Base-by-base conservation (phyloP, 2,888 invertebrate species). In the Pristionchus entomophagus region DNA sequence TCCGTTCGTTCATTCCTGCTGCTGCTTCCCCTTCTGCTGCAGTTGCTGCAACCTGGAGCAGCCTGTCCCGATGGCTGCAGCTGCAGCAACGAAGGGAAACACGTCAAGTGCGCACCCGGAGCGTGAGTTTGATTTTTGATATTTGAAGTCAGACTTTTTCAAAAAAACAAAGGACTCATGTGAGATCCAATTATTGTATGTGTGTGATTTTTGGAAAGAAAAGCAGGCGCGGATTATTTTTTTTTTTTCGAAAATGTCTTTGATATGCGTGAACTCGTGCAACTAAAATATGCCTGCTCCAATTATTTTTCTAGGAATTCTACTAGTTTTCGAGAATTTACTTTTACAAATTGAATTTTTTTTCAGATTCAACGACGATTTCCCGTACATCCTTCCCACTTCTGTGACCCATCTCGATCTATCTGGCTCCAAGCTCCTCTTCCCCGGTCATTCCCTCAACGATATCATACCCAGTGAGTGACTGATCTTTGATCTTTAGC, bases 91-190 rank as follows among this genome's bases (percentile, higher is more conserved):
- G 73, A 26, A 17, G 41, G n/a, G 26, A 73, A n/a, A 12, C 10
- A 41, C n/a, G 41, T 73, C 73, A 73, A 73, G 41, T 73, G 73
- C 73, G 14, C 22, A 26, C 41, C 73, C 73, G 73, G 73, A 73
- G 10, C 73, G 73, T 73, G 41, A 73, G 73, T 73, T 32, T 2
- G n/a, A n/a, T 32, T 17, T 6, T 6, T 45, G 45, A 14, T 10
- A 6, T 14, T 14, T 45, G 45, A 45, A 45, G 45, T 45, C 12
- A 14, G n/a, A 22, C 5, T 22, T 56, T 56, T 45, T 45, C 14
- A 6, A 45, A 10, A 6, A 45, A 17, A 22, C 56, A 56, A n/a
- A n/a, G n/a, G n/a, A n/a, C n/a, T n/a, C 19, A 22, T 17, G 19
- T 8, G 56, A n/a, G n/a, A n/a, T n/a, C n/a, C n/a, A n/a, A n/a